Evolutionary conservation across 30 jellyfish, hydroid and myxozoan genomes (phyloP), one percentile per base, ranked within the genome.

Genomic region (Rhopilema esculentum): DNA sequence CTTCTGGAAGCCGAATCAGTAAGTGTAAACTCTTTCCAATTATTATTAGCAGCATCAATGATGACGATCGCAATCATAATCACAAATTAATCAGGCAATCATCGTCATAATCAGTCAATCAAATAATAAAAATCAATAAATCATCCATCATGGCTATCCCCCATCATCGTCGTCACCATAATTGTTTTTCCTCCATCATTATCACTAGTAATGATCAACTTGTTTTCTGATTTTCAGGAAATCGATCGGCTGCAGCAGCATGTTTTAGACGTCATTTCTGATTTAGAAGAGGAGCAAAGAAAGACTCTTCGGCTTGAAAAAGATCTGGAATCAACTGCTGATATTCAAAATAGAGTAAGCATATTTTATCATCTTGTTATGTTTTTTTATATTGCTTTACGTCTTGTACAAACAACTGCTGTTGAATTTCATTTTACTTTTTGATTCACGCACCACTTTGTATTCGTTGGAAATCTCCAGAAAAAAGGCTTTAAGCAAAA

Each of bases 1-100:
- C 80, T 95, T 30, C 63, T 86, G 69, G 97, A 95, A 61, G 97
- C 97, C 18, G 93, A 86, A 63, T 92, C 88, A 23, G 99, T 95
- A 69, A 52, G 92, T 57, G 27, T 20, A n/a, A 1, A 20, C 4
- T 40, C 16, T 2, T 0, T 51, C 28, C 23, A n/a, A n/a, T n/a
- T n/a, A n/a, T n/a, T n/a, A n/a, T n/a, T n/a, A n/a, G n/a, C n/a
- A n/a, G n/a, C n/a, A n/a, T n/a, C n/a, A n/a, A n/a, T n/a, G n/a
- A 40, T 40, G 12, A 12, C 6, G 57, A 40, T 40, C 57, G 12
- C 6, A 40, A 40, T 12, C 57, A 40, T 2, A 40, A 40, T 40
- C 57, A 40, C 6, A 6, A 40, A 40, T 2, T 2, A 12, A 2
- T 12, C 57, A 40, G n/a, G n/a, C 57, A 40, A 12, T 40, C 12